Conservation (phyloP, 2,888 invertebrate species). For the Apotomis capreana region DNA sequence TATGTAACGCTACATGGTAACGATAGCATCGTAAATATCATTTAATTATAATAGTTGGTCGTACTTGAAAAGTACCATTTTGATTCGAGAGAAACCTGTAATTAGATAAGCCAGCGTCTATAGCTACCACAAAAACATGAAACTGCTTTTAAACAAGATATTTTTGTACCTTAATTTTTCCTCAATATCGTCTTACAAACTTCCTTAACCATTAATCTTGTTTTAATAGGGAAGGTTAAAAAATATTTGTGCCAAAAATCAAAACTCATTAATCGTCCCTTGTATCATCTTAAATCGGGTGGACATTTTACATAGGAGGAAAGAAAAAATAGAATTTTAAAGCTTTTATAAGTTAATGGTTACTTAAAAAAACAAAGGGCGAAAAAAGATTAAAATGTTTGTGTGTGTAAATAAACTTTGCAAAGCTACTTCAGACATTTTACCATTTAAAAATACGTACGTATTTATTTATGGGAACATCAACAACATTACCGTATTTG, state of each 20-base stretch:
- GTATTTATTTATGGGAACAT: too few species aligned
- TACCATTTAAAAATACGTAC: too few species aligned
- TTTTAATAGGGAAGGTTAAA: slow-evolving; percentile 33
- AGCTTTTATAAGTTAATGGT: neutral
- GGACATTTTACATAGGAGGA: neutral
- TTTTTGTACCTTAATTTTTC: slow-evolving; percentile 20
- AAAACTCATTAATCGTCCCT: slow-evolving; percentile 37
- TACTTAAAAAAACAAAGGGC: too few species aligned
- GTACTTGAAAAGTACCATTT: too few species aligned
- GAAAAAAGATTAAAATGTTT: too few species aligned
- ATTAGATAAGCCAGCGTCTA: neutral
- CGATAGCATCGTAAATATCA: too few species aligned
- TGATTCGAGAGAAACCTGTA: too few species aligned
- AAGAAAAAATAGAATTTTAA: slow-evolving; percentile 5
- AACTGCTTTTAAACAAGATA: slow-evolving; percentile 16
- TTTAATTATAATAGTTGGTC: too few species aligned
- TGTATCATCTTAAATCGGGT: slow-evolving; percentile 15
- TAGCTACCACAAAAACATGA: neutral
- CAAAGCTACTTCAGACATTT: too few species aligned
- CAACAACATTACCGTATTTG: too few species aligned
- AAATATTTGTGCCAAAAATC: slow-evolving; percentile 36
- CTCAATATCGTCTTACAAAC: slow-evolving; percentile 21
- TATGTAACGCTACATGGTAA: too few species aligned
- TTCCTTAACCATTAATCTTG: slow-evolving; percentile 40
- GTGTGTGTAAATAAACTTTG: too few species aligned